phyloP scores from a whole-genome alignment of 2,888 invertebrate genomes.

The Troilus luridus region DNA sequence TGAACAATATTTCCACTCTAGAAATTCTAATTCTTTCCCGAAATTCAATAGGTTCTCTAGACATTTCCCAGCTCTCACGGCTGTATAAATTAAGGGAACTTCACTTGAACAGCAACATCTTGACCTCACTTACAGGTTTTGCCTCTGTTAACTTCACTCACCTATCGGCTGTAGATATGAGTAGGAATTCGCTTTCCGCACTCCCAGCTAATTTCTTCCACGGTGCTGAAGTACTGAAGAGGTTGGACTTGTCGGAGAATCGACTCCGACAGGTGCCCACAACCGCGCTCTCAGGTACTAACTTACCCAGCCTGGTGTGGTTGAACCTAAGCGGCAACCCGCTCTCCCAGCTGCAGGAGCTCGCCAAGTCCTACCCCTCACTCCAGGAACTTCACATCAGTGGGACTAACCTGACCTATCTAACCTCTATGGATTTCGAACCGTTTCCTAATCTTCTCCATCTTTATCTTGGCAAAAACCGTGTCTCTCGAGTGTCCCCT shows the following conservation, averaged over 20 bases:
- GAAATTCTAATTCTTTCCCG: constrained; percentile 74
- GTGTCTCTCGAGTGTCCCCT: constrained; percentile 84
- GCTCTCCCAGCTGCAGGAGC: constrained; percentile 78
- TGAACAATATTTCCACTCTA: constrained; percentile 82
- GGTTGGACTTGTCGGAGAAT: constrained; percentile 85
- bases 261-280: constrained; percentile 85
- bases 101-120: constrained; percentile 81
- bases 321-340: constrained; percentile 89
- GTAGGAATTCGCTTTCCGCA: constrained; percentile 81
- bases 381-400: constrained; percentile 80
- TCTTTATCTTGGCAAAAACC: constrained; percentile 80
- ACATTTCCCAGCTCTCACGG: constrained; percentile 83
- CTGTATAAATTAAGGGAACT: constrained; percentile 82
- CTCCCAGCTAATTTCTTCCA: constrained; percentile 87
- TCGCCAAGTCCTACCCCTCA: constrained; percentile 69
- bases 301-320: constrained; percentile 80
- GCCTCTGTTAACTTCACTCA: constrained; percentile 82
- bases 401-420: constrained; percentile 85
- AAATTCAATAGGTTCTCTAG: constrained; percentile 74
- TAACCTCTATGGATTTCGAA: constrained; percentile 89
- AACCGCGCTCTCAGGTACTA: constrained; percentile 81
- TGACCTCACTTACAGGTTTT: constrained; percentile 83
- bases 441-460: constrained; percentile 84
- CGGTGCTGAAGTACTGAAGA: constrained; percentile 78
- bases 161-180: constrained; percentile 81